Conservation (phyloP, 2,113 vertebrate species). For the Channa argus region DNA sequence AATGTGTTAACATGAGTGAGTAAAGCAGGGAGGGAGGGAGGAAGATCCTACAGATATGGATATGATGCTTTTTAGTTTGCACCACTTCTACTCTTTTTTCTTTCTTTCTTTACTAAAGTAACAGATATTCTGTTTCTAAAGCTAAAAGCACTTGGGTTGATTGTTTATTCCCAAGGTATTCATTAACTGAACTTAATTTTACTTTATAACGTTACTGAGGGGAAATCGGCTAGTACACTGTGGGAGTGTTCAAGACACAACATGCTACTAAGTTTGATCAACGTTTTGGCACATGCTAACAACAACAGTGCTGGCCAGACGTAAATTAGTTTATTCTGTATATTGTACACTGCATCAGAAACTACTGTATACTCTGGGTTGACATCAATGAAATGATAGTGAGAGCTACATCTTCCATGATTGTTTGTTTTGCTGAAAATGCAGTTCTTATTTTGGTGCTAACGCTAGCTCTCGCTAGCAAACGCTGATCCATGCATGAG, state of each 20-base stretch:
- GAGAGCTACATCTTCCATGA: not conserved
- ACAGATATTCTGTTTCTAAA: no score
- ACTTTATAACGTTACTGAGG: not conserved
- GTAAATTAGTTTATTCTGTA: not conserved
- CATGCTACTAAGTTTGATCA: constrained; percentile 69
- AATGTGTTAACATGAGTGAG: no score
- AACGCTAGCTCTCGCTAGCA: constrained; percentile 31
- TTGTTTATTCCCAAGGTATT: no score
- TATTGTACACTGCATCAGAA: no score
- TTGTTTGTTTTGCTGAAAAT: constrained; percentile 35
- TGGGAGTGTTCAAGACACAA: constrained; percentile 64
- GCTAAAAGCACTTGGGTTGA: no score
- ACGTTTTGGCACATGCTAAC: constrained; percentile 18
- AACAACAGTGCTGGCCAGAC: not conserved
- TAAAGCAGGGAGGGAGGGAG: no score
- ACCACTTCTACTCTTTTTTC: no score
- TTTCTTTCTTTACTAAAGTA: no score
- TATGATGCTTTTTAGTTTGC: no score
- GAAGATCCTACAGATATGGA: no score
- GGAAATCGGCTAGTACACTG: not conserved
- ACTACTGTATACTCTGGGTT: not conserved
- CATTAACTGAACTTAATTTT: no score
- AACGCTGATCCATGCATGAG: constrained; percentile 50
- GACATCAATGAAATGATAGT: not conserved
- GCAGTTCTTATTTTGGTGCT: constrained; percentile 33